Evolutionary conservation across 2,113 vertebrate genomes (phyloP).

Genomic region (Hystrix brachyura): DNA sequence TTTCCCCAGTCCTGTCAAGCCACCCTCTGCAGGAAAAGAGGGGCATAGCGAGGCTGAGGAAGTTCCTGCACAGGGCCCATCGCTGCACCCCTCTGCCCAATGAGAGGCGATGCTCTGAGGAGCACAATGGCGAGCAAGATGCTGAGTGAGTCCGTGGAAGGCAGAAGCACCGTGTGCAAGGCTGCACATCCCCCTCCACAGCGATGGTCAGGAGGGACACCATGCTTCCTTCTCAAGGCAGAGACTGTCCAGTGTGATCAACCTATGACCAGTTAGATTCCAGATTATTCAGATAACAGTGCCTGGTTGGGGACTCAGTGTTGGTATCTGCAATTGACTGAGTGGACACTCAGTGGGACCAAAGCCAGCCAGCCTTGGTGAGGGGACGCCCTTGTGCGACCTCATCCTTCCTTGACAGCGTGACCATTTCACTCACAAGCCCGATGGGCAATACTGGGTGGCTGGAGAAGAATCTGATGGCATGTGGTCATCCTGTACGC

Average conservation of each 20-base stretch:
- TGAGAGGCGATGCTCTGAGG: background rate
- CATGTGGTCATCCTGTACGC: background rate
- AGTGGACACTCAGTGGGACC: too few relatives aligned
- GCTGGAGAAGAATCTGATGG: rapidly evolving
- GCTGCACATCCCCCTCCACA: background rate
- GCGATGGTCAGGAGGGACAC: background rate
- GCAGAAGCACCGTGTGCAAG: background rate
- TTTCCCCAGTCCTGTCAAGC: background rate
- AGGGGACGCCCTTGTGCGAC: background rate
- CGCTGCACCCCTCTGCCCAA: background rate
- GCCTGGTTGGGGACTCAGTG: rapidly evolving
- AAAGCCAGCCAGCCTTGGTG: background rate
- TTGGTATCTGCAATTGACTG: background rate
- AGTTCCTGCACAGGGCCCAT: background rate
- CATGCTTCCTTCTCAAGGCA: background rate
- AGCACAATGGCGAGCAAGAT: background rate
- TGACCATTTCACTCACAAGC: background rate
- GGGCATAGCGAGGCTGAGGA: background rate
- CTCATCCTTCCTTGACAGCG: too few relatives aligned
- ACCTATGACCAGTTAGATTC: rapidly evolving
- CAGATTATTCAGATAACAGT: background rate
- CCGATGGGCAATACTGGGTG: too few relatives aligned
- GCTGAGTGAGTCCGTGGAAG: background rate
- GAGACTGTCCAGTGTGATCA: background rate
- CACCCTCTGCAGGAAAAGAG: background rate